phyloP scores from a whole-genome alignment of 1,140 invertebrate genomes.

The Microplitis demolitor region DNA sequence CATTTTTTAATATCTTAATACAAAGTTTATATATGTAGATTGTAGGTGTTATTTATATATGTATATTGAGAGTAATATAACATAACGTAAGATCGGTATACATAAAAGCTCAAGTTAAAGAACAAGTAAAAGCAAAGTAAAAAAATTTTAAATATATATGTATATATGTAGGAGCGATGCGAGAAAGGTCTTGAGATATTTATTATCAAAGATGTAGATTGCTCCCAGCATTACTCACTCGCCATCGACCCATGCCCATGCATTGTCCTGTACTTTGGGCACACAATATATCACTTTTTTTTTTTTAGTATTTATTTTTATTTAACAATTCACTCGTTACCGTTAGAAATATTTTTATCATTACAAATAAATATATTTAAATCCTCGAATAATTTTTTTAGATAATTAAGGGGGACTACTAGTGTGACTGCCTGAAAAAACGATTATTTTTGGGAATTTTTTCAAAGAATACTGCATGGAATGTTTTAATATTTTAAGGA shows the following conservation, averaged over 20 bases:
- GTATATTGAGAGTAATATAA: too few relatives aligned
- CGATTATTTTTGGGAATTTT: too few relatives aligned
- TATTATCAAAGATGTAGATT: conserved; percentile 57
- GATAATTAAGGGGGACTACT: too few relatives aligned
- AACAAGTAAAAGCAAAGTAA: not conserved
- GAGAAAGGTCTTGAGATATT: conserved; percentile 32
- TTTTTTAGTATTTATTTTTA: not conserved
- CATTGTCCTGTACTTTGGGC: conserved; percentile 43
- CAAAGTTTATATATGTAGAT: not conserved
- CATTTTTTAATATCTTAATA: too few relatives aligned
- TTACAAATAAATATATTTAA: not conserved
- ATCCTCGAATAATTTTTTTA: too few relatives aligned
- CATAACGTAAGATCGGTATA: too few relatives aligned
- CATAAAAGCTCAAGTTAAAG: not conserved
- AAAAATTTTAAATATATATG: not conserved
- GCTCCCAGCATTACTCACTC: conserved; percentile 40
- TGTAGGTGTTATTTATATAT: too few relatives aligned
- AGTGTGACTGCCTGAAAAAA: too few relatives aligned
- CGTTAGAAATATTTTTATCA: conserved; percentile 30
- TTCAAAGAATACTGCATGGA: too few relatives aligned
- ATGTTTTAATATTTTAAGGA: too few relatives aligned
- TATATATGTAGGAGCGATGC: not conserved
- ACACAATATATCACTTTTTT: conserved; percentile 44
- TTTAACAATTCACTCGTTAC: too few relatives aligned
- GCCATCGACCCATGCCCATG: conserved; percentile 35